phyloP scores from a whole-genome alignment of 37 sponge, comb jelly and placozoan genomes.

The Bolinopsis microptera region DNA sequence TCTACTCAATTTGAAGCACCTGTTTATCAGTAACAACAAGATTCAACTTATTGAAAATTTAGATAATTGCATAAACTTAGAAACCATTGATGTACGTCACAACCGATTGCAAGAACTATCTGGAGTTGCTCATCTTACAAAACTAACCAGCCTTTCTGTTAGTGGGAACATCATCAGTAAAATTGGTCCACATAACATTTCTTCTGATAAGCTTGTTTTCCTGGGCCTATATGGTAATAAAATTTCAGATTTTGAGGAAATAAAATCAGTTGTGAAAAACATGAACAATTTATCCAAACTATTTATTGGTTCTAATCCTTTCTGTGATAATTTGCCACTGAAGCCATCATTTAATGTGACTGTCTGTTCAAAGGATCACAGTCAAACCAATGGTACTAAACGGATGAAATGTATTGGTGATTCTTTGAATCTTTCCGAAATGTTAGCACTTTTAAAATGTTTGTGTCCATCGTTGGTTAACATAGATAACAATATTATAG shows the following conservation, averaged over 20 bases:
- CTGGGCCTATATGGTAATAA: constrained; percentile 25
- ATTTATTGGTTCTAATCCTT: constrained; percentile 42
- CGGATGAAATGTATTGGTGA: neutral
- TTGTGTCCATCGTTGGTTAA: neutral
- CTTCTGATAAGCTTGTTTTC: neutral
- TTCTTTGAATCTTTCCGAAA: neutral
- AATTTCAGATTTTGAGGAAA: neutral
- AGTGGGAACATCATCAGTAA: neutral
- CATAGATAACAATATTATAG: constrained; percentile 5
- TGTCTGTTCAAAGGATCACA: neutral
- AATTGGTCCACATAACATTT: neutral
- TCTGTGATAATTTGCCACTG: neutral
- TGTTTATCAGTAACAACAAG: constrained; percentile 50
- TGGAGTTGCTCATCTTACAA: neutral
- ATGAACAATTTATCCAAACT: neutral
- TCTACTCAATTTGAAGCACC: neutral
- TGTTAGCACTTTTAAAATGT: neutral
- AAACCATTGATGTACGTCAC: constrained; percentile 27
- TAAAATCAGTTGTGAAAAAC: neutral
- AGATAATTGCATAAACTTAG: neutral
- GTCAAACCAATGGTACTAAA: neutral
- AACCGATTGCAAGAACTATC: constrained; percentile 4
- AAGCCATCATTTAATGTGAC: neutral
- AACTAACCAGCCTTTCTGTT: neutral
- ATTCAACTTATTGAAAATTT: constrained; percentile 21